Percentiles rank a stretch among this genome's conserved stretches.
These are phyloP conservation scores for Nasua narica DNA, from an alignment of 2,797 vertebrate species.

Conservation along the genomic window DNA sequence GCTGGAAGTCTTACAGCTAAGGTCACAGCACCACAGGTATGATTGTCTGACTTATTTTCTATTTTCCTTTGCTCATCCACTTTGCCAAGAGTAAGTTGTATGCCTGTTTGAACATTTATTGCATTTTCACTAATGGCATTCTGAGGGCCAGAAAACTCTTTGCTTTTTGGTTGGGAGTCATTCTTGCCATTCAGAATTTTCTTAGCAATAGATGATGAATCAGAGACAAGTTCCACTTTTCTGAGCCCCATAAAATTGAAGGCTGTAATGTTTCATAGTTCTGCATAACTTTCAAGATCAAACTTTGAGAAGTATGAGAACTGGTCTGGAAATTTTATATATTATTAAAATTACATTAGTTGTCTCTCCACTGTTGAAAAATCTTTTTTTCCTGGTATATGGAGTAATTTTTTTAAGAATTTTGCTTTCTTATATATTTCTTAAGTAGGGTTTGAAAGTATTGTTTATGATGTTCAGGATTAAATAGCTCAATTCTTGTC, in stretches of 20 bases:
- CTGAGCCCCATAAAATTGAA: background rate
- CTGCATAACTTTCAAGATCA: background rate
- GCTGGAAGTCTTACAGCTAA: slow-evolving; percentile 93
- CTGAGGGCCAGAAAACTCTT: background rate
- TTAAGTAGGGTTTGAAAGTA: slow-evolving; percentile 14
- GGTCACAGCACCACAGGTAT: slow-evolving; percentile 95
- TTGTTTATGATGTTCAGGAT: background rate
- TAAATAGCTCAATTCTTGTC: background rate
- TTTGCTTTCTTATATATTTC: background rate
- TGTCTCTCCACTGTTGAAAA: background rate
- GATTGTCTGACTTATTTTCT: background rate
- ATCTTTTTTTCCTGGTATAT: background rate
- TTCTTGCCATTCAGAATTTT: background rate
- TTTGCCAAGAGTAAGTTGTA: background rate
- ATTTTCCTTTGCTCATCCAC: background rate
- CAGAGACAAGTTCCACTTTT: background rate
- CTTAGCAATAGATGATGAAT: background rate
- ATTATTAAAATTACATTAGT: background rate
- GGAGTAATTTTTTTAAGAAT: slow-evolving; percentile 23
- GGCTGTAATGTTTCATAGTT: background rate
- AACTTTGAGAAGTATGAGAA: background rate
- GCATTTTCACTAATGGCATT: background rate
- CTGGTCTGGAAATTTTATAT: background rate
- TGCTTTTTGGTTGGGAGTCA: background rate
- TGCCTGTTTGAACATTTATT: background rate